These are phyloP conservation scores for Drosophila sturtevanti DNA, from an alignment of 1,140 invertebrate species.

Conservation along the genomic window DNA sequence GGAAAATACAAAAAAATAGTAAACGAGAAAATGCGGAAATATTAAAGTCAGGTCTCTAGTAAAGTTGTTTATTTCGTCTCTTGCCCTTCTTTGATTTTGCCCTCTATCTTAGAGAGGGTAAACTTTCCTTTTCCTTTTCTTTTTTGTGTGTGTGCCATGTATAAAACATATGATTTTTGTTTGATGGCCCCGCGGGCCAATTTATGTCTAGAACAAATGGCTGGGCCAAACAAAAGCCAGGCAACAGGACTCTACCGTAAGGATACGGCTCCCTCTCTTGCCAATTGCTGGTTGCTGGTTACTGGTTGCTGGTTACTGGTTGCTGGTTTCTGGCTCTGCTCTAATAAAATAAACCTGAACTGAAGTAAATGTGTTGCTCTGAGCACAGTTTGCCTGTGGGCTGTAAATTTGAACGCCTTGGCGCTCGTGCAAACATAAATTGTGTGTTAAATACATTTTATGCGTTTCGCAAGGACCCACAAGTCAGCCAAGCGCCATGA, in stretches of 20 bases:
- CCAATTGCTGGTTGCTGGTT: conserved; percentile 42
- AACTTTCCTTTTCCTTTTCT: neutral
- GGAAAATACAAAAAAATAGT: conserved; percentile 18
- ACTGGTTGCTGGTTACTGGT: conserved; percentile 16
- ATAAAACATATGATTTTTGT: conserved; percentile 81
- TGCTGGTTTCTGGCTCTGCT: conserved; percentile 15
- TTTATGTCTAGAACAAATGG: conserved; percentile 76
- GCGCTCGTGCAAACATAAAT: conserved; percentile 73
- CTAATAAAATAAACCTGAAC: conserved; percentile 75
- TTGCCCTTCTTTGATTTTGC: neutral
- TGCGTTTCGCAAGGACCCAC: conserved; percentile 60
- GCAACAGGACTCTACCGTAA: neutral
- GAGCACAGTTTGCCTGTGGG: conserved; percentile 47
- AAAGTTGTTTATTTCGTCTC: conserved; percentile 54
- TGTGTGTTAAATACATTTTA: conserved; percentile 81
- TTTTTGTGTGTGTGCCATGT: conserved; percentile 66
- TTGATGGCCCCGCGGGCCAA: conserved; percentile 74
- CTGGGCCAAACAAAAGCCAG: conserved; percentile 36
- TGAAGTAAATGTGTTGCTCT: conserved; percentile 28
- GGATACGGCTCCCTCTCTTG: neutral
- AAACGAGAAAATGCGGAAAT: conserved; percentile 28
- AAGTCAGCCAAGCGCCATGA: neutral
- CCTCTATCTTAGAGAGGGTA: neutral
- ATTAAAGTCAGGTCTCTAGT: conserved; percentile 75
- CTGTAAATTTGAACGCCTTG: conserved; percentile 73